Evolutionary conservation across 2,888 invertebrate genomes (phyloP).

Genomic region (Tribolium freemani): DNA sequence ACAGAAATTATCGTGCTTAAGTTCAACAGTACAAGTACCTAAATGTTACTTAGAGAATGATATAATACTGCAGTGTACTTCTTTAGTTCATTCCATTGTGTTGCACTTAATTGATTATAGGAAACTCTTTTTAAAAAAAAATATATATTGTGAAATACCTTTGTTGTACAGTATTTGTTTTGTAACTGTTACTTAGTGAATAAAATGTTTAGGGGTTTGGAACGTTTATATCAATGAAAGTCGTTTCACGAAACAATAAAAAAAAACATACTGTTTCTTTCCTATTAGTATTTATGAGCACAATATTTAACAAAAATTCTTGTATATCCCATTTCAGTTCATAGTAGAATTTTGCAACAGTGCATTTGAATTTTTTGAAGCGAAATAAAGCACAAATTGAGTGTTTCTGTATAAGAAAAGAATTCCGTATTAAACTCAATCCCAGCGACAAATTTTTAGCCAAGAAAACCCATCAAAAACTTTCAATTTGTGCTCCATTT

Average conservation of each 20-base stretch:
- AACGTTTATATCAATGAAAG: not conserved
- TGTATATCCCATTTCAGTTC: no score
- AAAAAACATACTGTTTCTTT: no score
- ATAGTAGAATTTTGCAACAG: no score
- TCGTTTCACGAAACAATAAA: not conserved
- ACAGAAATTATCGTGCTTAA: conserved; percentile 84
- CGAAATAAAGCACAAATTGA: no score
- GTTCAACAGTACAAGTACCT: conserved; percentile 6
- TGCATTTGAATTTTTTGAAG: no score
- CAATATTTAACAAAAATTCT: no score
- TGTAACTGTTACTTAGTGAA: conserved; percentile 37
- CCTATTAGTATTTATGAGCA: no score
- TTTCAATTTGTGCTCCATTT: no score
- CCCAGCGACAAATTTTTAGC: no score
- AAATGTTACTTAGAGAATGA: conserved; percentile 12
- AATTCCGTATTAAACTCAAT: no score
- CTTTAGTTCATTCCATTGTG: conserved; percentile 40
- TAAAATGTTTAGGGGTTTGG: conserved; percentile 17
- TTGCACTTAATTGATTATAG: conserved; percentile 21
- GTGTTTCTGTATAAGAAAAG: no score
- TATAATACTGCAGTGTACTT: conserved; percentile 28
- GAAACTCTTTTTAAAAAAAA: conserved; percentile 6
- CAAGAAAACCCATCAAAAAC: no score
- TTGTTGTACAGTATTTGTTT: conserved; percentile 42
- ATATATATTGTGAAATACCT: not conserved